Evolutionary conservation across 2,113 vertebrate species (phyloP).

Genomic region (Lasiurus borealis): DNA sequence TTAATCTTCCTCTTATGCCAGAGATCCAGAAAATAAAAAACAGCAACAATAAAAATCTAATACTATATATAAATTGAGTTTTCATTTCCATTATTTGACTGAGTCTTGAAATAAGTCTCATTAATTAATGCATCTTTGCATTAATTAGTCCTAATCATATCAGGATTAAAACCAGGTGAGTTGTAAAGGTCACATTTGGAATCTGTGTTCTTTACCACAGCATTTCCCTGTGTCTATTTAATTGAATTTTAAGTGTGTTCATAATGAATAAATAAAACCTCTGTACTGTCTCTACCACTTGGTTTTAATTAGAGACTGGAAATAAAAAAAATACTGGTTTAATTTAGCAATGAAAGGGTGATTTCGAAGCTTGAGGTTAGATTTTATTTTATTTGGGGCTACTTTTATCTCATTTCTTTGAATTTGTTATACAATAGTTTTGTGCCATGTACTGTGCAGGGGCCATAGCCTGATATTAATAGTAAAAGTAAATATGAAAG

Average conservation of each 20-base stretch:
- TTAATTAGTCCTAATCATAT: not conserved
- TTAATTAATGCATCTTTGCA: not conserved
- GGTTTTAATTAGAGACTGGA: constrained; percentile 63
- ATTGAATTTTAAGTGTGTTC: constrained; percentile 76
- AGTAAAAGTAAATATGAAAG: not conserved
- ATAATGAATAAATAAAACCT: constrained; percentile 60
- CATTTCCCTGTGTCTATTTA: constrained; percentile 73
- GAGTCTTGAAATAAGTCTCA: not conserved
- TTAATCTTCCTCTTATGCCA: not conserved
- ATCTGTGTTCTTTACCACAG: constrained; percentile 49
- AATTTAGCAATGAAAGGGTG: constrained; percentile 65
- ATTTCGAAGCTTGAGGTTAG: constrained; percentile 47
- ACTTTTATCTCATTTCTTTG: constrained; percentile 28
- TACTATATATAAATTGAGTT: not conserved
- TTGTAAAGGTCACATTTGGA: constrained; percentile 54
- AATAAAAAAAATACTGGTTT: not conserved
- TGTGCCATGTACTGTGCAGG: not conserved
- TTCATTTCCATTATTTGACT: constrained; percentile 10
- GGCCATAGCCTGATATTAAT: not conserved
- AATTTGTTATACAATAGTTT: not conserved
- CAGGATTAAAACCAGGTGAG: constrained; percentile 66
- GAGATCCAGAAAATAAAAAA: not conserved
- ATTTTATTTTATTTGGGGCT: not conserved
- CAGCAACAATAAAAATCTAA: not conserved
- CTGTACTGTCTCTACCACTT: constrained; percentile 57